phyloP scores from a whole-genome alignment of 2,888 invertebrate genomes.

The Caenorhabditis macrosperma region DNA sequence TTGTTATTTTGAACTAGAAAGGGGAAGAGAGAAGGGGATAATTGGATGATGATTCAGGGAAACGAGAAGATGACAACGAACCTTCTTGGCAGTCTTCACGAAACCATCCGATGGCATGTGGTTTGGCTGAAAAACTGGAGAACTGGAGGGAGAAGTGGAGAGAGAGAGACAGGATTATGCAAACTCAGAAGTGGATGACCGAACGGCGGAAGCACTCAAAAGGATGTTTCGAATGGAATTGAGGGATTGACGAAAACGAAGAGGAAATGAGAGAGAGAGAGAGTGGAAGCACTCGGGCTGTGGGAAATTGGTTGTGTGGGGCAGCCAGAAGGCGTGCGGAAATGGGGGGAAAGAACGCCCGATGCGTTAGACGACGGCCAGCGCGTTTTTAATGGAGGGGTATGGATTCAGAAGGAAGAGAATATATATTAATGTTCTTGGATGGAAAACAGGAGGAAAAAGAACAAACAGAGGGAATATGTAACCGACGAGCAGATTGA shows the following conservation, averaged over 20 bases:
- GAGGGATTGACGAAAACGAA: neutral
- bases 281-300: neutral
- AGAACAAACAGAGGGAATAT: conserved; percentile 47
- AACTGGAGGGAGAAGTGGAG: neutral
- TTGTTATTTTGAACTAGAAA: no score
- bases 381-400: conserved; percentile 25
- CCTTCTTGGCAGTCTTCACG: conserved; percentile 44
- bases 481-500: conserved; percentile 52
- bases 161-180: neutral
- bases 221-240: neutral
- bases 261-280: neutral
- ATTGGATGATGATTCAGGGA: conserved; percentile 1
- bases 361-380: no score
- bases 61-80: neutral
- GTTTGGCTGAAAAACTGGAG: conserved; percentile 1
- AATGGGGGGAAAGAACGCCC: no score
- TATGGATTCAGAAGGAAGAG: neutral
- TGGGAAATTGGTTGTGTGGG: conserved; percentile 14
- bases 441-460: conserved; percentile 29
- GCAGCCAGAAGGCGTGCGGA: no score
- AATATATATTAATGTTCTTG: neutral
- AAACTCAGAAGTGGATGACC: neutral
- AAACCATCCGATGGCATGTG: conserved; percentile 42
- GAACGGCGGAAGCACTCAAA: neutral
- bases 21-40: neutral